Evolutionary conservation across 2,113 vertebrate genomes (phyloP), one percentile per base, ranked within the genome.

Genomic region (Sebastes fasciatus): DNA sequence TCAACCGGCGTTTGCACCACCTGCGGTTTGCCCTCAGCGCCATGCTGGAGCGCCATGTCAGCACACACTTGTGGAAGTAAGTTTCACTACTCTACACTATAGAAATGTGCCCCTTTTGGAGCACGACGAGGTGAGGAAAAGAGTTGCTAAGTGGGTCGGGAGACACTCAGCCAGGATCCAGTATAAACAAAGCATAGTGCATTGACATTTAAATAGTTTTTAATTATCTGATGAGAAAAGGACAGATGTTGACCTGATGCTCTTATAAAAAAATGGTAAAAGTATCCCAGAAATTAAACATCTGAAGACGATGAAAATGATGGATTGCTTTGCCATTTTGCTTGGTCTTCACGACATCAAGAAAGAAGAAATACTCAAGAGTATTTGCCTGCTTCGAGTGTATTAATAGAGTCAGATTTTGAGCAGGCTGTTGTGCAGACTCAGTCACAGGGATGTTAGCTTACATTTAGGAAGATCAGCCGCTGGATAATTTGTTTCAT

Each of bases 41-140:
- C 90, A 98, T 98, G 97, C 93, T 99, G 94, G 97, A 98, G 92
- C 97, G 95, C 83, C 97, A 98, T 94, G 94, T 97, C 80, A 97
- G 94, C 48, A 93, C 97, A 26, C 97, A 97, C 92, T 94, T 99
- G 91, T 98, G 97, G 97, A 98, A 96, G 98, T 99, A 90, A 97
- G 97, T 95, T 43, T 72, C 12, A 34, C 54, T 5, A 4, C 43
- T 64, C 3, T 66, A 2, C 26, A 54, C 13, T 17, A 8, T 17
- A n/a, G 34, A 76, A 54, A 66, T 61, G 6, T 8, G 34, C 54
- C 19, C 26, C 4, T 2, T 5, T 52, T 61, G n/a, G 11, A 42
- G 12, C 45, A 48, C 6, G 1, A 13, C 58, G 48, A 8, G n/a
- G 58, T 72, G 54, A 49, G 68, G 21, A 60, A 26, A 46, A 45